Percentiles rank a stretch among this genome's conserved stretches.
These are phyloP conservation scores for Rhinichthys osculus DNA, from an alignment of 2,797 vertebrate genomes.

Conservation along the genomic window DNA sequence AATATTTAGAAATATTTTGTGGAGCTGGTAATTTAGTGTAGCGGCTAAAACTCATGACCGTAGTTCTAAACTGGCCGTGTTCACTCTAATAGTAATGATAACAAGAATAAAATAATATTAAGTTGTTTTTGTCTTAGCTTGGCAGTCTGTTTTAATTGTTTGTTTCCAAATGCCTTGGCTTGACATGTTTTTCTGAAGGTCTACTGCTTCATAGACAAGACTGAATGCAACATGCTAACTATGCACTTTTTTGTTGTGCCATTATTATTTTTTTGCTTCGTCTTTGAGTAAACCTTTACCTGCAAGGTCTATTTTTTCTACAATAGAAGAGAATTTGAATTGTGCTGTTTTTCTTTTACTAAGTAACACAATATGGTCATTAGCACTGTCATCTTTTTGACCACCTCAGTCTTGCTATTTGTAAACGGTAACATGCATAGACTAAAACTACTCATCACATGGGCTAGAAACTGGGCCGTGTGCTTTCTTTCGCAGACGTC, in stretches of 20 bases:
- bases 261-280: constrained; percentile 1
- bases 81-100: not conserved
- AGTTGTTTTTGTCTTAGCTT: constrained; percentile 28
- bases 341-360: constrained; percentile 33
- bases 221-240: constrained; percentile 53
- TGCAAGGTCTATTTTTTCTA: constrained; percentile 39
- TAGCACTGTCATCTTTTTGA: constrained; percentile 8
- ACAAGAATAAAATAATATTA: not conserved
- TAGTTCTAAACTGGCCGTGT: not conserved
- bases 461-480: not conserved
- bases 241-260: constrained; percentile 21
- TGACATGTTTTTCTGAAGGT: constrained; percentile 7
- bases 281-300: constrained; percentile 41
- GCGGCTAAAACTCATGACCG: not conserved
- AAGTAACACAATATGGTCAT: constrained; percentile 9
- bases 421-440: constrained; percentile 41
- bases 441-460: constrained; percentile 38
- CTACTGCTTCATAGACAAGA: constrained; percentile 30
- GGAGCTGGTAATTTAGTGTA: not conserved
- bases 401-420: constrained; percentile 8
- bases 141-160: constrained; percentile 45
- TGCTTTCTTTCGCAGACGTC: not conserved
- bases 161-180: constrained; percentile 27
- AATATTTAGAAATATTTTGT: constrained; percentile 12
- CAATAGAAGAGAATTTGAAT: not conserved